Evolutionary conservation across 2,888 invertebrate genomes (phyloP).

Genomic region (Malacosoma neustria): DNA sequence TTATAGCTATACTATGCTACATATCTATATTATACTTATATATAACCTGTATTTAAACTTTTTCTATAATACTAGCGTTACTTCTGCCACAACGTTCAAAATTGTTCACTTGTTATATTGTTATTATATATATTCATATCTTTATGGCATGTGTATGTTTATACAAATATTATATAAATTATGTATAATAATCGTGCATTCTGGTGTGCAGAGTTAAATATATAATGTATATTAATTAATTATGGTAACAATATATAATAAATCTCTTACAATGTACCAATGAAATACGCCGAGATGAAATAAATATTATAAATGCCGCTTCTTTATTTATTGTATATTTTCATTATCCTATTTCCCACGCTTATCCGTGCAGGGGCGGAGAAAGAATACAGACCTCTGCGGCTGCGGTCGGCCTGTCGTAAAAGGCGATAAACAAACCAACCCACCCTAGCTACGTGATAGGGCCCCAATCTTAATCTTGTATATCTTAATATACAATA

Average conservation of each 20-base stretch:
- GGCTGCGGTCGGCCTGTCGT: no score
- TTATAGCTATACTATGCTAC: constrained; percentile 63
- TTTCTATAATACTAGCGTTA: constrained; percentile 68
- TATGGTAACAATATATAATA: constrained; percentile 55
- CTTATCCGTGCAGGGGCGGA: no score
- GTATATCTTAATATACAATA: no score
- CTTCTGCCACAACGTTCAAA: constrained; percentile 64
- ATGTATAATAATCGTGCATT: constrained; percentile 68
- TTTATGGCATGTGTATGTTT: constrained; percentile 44
- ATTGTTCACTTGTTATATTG: constrained; percentile 73
- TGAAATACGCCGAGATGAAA: constrained; percentile 67
- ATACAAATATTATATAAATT: constrained; percentile 44
- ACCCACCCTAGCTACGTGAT: no score
- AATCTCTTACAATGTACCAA: constrained; percentile 72
- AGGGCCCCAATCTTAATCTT: no score
- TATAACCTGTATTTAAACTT: constrained; percentile 58
- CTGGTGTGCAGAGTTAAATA: constrained; percentile 63
- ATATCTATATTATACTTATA: constrained; percentile 50
- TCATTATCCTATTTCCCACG: no score
- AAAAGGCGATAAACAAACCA: no score
- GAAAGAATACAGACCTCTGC: no score
- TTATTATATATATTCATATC: constrained; percentile 69
- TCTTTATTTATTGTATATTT: constrained; percentile 65
- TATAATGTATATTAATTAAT: constrained; percentile 65
- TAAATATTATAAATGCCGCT: constrained; percentile 73